Conservation (phyloP, 1,140 invertebrate genomes). For the Lordiphosa stackelbergi region DNA sequence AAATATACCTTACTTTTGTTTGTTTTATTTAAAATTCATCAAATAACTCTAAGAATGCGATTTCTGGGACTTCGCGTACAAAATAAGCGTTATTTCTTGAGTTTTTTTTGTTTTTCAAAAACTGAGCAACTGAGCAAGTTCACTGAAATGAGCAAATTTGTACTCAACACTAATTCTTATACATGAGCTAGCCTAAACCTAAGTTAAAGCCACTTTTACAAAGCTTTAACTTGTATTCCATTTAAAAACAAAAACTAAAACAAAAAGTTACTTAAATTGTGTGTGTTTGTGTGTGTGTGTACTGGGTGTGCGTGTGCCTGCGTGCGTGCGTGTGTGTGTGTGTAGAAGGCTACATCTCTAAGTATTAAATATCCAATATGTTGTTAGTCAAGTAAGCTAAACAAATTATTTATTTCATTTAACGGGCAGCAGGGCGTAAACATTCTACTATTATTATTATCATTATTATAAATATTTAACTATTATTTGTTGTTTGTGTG, state of each 20-base stretch:
- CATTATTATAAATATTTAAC: slow-evolving; percentile 20
- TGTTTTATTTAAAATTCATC: no score
- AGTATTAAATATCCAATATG: slow-evolving; percentile 75
- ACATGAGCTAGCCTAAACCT: slow-evolving; percentile 15
- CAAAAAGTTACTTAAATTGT: slow-evolving; percentile 5
- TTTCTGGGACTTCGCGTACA: no score
- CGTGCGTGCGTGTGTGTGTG: background rate
- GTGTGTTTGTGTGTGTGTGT: slow-evolving; percentile 8
- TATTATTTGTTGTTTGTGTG: slow-evolving; percentile 21
- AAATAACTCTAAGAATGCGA: no score
- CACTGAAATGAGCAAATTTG: no score
- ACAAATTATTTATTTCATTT: slow-evolving; percentile 65
- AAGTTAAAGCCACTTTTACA: slow-evolving; percentile 46
- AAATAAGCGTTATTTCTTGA: background rate
- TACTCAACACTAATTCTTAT: slow-evolving; percentile 2
- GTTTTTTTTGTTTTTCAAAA: background rate
- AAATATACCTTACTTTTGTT: no score
- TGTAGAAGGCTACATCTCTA: slow-evolving; percentile 60
- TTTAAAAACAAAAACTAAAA: slow-evolving; percentile 29
- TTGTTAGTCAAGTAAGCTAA: slow-evolving; percentile 56
- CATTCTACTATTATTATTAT: slow-evolving; percentile 22
- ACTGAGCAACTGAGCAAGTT: no score
- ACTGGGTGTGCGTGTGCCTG: background rate
- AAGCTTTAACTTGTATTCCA: slow-evolving; percentile 61
- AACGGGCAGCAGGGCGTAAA: slow-evolving; percentile 17